phyloP scores from a whole-genome alignment of 2,888 invertebrate genomes.

The Clivina fossor region DNA sequence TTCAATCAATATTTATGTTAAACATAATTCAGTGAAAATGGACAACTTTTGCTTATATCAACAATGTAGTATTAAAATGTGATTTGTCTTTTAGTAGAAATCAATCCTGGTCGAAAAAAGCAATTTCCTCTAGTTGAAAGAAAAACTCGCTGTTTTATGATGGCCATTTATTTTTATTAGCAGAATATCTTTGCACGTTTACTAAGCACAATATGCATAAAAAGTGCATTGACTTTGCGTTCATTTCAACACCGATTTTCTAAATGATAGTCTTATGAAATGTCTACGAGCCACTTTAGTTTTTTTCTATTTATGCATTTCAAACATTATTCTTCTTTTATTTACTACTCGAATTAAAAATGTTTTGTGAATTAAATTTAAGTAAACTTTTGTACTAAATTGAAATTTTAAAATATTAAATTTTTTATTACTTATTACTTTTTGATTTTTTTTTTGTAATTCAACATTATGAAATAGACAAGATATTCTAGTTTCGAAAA shows the following conservation, averaged over 20 bases:
- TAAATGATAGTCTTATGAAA: slow-evolving; percentile 9
- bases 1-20: too few species aligned
- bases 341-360: neutral
- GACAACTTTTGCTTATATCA: too few species aligned
- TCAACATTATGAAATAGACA: too few species aligned
- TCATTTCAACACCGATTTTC: slow-evolving; percentile 3
- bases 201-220: slow-evolving; percentile 7
- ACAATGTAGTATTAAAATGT: too few species aligned
- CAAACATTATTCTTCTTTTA: neutral
- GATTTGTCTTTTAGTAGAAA: too few species aligned
- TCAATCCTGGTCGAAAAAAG: too few species aligned
- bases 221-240: slow-evolving; percentile 6
- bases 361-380: neutral
- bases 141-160: slow-evolving; percentile 3
- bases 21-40: too few species aligned
- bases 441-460: neutral
- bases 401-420: neutral
- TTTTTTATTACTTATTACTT: neutral
- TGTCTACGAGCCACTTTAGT: slow-evolving; percentile 17
- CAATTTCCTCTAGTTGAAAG: neutral
- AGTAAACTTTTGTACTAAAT: neutral
- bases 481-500: too few species aligned
- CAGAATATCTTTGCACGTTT: neutral
- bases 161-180: slow-evolving; percentile 11
- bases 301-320: neutral